Evolutionary conservation across 2,113 vertebrate species (phyloP), one percentile per base, ranked within the genome.

Genomic region (Aspiorhynchus laticeps): DNA sequence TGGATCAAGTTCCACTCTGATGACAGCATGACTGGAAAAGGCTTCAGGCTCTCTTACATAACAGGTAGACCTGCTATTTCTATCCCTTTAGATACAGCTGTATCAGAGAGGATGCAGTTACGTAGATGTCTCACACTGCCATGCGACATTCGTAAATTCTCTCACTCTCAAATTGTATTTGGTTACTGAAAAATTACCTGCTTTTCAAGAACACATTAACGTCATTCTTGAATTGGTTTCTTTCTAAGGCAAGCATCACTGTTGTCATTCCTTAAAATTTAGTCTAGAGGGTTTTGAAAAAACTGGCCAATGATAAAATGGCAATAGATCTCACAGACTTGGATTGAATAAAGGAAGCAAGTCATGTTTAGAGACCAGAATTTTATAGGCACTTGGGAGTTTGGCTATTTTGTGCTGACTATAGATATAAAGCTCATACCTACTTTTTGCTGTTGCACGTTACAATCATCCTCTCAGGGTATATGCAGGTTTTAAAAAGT

Each of bases 1-100:
- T 99, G 97, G 98, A 96, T 99, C 91, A 96, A 96, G 88, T 99
- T 99, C 93, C 97, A 97, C 92, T 98, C 98, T 0, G 97, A 99
- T 33, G 97, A 96, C 75, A 96, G 90, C 17, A 91, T 97, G 89
- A 96, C 97, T 0, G 96, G 95, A 67, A 99, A 99, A 89, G 98
- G 98, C 87, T 99, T 99, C 95, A 93, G 96, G 88, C 93, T 99
- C 88, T 95, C 96, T 41, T 99, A 99, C 89, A 94, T 98, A 91
- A 96, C 97, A 86, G 97, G 98, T 99, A 89, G 75, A 73, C 12
- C 43, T n/a, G 61, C 89, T 88, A 61, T 89, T 86, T 86, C 77
- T 84, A 84, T 24, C 83, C 3, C 24, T 48, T 74, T 36, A 63
- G 80, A 69, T 38, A 24, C 5, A 4, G 15, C 28, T 41, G 8